Percentiles rank a stretch among this genome's conserved stretches.
phyloP scores from a whole-genome alignment of 2,113 vertebrate genomes.

The Ursus arctos region DNA sequence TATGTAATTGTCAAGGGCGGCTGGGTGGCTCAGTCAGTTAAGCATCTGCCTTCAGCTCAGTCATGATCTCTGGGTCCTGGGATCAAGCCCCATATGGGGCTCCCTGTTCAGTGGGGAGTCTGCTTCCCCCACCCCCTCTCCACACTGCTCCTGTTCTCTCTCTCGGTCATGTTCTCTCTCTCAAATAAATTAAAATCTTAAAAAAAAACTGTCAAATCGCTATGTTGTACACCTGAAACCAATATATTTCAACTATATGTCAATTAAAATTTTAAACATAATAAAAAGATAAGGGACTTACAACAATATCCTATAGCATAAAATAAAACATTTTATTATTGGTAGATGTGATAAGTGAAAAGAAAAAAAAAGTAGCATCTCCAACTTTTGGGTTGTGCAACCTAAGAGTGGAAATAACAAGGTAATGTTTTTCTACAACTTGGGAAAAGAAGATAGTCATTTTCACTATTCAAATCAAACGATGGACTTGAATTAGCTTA shows the following conservation, averaged over 20 bases:
- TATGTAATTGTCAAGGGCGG: background rate
- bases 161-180: background rate
- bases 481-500: background rate
- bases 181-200: background rate
- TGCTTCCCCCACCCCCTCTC: background rate
- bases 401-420: background rate
- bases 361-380: background rate
- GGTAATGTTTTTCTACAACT: background rate
- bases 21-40: background rate
- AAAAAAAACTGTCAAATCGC: background rate
- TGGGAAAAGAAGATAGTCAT: accelerated
- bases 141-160: too few relatives aligned
- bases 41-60: background rate
- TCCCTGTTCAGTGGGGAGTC: background rate
- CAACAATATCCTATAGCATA: background rate
- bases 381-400: background rate
- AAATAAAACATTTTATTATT: constrained; percentile 35
- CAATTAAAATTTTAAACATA: background rate
- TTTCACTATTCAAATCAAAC: background rate
- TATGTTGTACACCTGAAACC: background rate
- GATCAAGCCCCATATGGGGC: background rate
- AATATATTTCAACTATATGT: background rate
- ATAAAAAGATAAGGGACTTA: background rate
- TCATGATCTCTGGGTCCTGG: background rate
- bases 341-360: background rate